These are phyloP conservation scores for Eurystomus gularis DNA, from an alignment of 2,113 vertebrate genomes.

Conservation along the genomic window DNA sequence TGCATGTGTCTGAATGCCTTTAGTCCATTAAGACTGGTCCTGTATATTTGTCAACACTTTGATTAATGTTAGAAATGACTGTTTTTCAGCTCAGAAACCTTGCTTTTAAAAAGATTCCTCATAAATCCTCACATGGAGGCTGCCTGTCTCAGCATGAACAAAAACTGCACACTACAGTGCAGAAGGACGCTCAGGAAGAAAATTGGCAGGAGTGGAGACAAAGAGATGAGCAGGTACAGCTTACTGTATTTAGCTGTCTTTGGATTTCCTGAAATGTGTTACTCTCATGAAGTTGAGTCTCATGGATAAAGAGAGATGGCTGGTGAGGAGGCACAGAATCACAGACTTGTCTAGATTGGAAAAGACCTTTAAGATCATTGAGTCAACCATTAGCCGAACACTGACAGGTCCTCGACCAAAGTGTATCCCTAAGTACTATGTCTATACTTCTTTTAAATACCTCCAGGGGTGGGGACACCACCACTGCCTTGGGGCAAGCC, in stretches of 20 bases:
- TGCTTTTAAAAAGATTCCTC: conserved; percentile 94
- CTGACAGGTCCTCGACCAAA: too few relatives aligned
- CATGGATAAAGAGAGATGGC: neutral
- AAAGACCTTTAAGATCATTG: too few relatives aligned
- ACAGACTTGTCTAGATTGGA: too few relatives aligned
- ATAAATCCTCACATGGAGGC: conserved; percentile 80
- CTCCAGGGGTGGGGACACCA: too few relatives aligned
- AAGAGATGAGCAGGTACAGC: conserved; percentile 88
- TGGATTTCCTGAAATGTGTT: neutral
- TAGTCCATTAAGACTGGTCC: neutral
- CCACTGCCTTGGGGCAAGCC: too few relatives aligned
- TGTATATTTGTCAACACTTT: neutral
- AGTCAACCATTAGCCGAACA: too few relatives aligned
- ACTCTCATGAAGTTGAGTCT: neutral
- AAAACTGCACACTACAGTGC: conserved; percentile 57
- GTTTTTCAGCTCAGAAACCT: conserved; percentile 86
- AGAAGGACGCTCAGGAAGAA: conserved; percentile 74
- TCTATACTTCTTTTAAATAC: too few relatives aligned
- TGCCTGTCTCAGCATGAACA: conserved; percentile 80
- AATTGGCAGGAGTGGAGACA: conserved; percentile 93
- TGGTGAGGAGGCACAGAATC: neutral
- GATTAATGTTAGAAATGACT: neutral
- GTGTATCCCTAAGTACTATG: too few relatives aligned
- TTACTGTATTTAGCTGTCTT: neutral
- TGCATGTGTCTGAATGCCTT: neutral